phyloP scores from a whole-genome alignment of 2,888 invertebrate species.

The Drosophila trichaetosa region DNA sequence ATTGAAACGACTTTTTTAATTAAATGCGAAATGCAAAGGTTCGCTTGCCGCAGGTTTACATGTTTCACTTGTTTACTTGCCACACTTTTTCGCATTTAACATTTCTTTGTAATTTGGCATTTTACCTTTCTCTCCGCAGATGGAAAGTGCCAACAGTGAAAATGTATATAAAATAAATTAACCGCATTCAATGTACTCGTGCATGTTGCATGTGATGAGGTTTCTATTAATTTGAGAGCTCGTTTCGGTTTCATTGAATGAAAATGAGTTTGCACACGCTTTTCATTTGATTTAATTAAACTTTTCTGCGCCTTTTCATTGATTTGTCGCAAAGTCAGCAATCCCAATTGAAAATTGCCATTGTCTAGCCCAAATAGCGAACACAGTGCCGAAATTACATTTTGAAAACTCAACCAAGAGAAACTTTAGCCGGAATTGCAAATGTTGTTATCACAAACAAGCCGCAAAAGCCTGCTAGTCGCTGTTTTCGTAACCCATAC shows the following conservation, averaged over 20 bases:
- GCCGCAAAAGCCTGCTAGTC: constrained; percentile 30
- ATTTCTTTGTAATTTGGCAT: constrained; percentile 32
- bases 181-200: constrained; percentile 30
- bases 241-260: constrained; percentile 6
- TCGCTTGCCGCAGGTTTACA: constrained; percentile 33
- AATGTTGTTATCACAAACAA: constrained; percentile 52
- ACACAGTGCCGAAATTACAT: constrained; percentile 5
- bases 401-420: constrained; percentile 1
- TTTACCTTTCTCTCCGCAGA: constrained; percentile 3
- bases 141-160: constrained; percentile 25
- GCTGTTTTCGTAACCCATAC: constrained; percentile 32
- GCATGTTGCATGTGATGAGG: constrained; percentile 41
- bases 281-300: constrained; percentile 59
- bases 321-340: constrained; percentile 24
- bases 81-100: constrained; percentile 22
- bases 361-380: neutral
- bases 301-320: constrained; percentile 28
- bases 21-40: constrained; percentile 47
- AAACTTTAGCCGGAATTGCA: constrained; percentile 52
- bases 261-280: constrained; percentile 31
- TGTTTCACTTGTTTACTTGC: constrained; percentile 21
- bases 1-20: constrained; percentile 58
- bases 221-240: constrained; percentile 44
- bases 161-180: constrained; percentile 53
- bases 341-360: constrained; percentile 10